Conservation (phyloP, 92 coral and sea anemone genomes). For the Porites lobata region DNA sequence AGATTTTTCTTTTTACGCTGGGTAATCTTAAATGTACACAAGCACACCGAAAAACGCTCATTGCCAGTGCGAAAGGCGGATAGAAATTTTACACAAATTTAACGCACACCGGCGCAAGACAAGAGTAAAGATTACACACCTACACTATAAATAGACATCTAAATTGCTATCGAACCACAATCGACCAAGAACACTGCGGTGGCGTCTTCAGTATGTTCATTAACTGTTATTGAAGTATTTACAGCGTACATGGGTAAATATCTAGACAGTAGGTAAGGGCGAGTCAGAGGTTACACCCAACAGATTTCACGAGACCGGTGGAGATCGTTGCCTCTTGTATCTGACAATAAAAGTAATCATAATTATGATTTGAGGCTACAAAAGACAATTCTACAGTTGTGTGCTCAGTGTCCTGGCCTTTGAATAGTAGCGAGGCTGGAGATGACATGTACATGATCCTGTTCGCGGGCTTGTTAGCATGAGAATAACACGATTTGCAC, state of each 20-base stretch:
- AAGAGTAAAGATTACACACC: background rate
- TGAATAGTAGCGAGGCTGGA: too few species aligned
- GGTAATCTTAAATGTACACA: too few species aligned
- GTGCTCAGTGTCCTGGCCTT: too few species aligned
- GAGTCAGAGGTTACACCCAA: slow-evolving; percentile 71
- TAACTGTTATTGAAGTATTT: background rate
- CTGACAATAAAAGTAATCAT: slow-evolving; percentile 23
- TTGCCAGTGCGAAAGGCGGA: background rate
- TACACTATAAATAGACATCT: too few species aligned
- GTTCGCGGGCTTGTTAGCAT: too few species aligned
- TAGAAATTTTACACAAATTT: background rate
- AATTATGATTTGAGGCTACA: background rate
- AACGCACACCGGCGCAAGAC: too few species aligned
- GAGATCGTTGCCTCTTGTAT: slow-evolving; percentile 95
- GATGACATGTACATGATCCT: too few species aligned
- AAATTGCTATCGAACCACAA: too few species aligned
- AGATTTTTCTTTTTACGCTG: too few species aligned
- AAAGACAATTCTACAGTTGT: too few species aligned
- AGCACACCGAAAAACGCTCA: background rate
- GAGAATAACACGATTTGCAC: too few species aligned
- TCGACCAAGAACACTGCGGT: background rate
- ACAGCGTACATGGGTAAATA: background rate
- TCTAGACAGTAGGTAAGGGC: background rate
- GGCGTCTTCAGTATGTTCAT: background rate
- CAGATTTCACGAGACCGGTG: slow-evolving; percentile 87